phyloP scores from a whole-genome alignment of 2,113 vertebrate genomes.

The Myotis davidii region DNA sequence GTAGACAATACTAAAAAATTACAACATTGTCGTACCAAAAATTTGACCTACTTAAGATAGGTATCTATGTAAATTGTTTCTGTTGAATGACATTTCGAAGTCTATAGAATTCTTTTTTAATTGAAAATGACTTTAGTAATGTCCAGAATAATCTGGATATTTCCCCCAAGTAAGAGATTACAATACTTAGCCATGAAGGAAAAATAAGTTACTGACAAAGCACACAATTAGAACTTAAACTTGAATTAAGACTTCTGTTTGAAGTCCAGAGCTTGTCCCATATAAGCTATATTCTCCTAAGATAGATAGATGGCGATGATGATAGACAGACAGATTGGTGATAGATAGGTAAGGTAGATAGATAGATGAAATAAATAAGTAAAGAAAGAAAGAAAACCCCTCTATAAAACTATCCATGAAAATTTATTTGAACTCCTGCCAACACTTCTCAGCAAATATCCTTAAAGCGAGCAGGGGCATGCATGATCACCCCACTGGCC shows the following conservation, averaged over 20 bases:
- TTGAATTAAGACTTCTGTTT: constrained; percentile 7
- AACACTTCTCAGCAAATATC: not conserved
- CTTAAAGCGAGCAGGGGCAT: not conserved
- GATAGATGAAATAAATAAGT: too few relatives aligned
- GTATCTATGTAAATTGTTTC: not conserved
- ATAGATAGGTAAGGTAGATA: not conserved
- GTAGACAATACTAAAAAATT: not conserved
- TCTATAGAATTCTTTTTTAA: not conserved
- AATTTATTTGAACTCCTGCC: not conserved
- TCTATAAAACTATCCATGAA: not conserved
- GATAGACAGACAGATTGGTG: not conserved
- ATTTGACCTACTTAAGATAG: not conserved
- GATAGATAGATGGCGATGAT: not conserved
- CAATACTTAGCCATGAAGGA: not conserved
- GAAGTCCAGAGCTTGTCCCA: not conserved
- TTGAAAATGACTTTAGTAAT: not conserved
- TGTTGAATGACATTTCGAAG: not conserved
- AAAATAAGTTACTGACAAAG: not conserved
- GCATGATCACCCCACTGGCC: not conserved
- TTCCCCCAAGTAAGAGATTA: not conserved
- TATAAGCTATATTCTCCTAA: not conserved
- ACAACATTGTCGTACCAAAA: not conserved
- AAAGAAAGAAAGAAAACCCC: not conserved
- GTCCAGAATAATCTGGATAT: not conserved
- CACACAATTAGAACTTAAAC: not conserved